phyloP scores from a whole-genome alignment of 2,888 invertebrate species.

The Agrilus mali region DNA sequence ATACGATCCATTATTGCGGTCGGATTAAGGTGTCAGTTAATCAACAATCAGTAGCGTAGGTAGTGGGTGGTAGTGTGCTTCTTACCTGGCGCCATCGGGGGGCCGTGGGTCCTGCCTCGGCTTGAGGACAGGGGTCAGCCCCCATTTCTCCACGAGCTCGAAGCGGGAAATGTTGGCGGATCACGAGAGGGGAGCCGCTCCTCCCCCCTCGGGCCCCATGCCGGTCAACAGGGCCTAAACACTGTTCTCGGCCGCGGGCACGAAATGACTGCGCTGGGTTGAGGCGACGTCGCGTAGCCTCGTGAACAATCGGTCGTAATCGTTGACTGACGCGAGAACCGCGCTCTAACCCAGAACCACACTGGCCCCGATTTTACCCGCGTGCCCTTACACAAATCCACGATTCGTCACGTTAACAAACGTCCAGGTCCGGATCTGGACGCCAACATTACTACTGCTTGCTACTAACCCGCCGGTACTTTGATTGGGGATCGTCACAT shows the following conservation, averaged over 20 bases:
- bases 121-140: conserved; percentile 95
- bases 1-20: neutral
- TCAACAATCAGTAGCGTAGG: conserved; percentile 10
- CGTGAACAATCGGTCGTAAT: conserved; percentile 24
- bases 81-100: conserved; percentile 65
- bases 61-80: conserved; percentile 22
- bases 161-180: conserved; percentile 92
- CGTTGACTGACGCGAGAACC: conserved; percentile 12
- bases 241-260: conserved; percentile 32
- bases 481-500: no score
- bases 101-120: conserved; percentile 87
- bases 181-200: conserved; percentile 48
- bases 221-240: conserved; percentile 36
- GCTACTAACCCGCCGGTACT: neutral
- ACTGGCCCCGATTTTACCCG: conserved; percentile 3
- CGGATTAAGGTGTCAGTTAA: conserved; percentile 3
- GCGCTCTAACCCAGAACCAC: conserved; percentile 5
- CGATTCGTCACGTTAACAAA: neutral
- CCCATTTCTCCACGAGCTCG: conserved; percentile 96
- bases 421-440: neutral
- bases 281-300: conserved; percentile 22
- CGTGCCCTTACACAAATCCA: no score
- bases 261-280: conserved; percentile 34
- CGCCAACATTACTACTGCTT: neutral
- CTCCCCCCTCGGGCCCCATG: conserved; percentile 52